Base-by-base conservation (phyloP, 2,113 vertebrate species). In the Nesogale talazaci region DNA sequence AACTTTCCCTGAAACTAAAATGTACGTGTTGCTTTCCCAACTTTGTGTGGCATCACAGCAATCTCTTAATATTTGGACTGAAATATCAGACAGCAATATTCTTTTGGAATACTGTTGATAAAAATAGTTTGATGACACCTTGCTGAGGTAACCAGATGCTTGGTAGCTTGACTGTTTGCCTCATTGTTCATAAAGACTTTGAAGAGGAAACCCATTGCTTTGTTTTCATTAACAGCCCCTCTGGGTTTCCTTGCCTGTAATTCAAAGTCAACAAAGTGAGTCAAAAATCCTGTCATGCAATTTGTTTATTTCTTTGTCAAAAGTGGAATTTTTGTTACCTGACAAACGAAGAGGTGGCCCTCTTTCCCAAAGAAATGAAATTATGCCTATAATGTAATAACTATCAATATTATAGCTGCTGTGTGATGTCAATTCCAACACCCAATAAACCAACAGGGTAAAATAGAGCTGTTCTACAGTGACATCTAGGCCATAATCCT, bases 1-100 rank as follows among this genome's bases (percentile, higher is more conserved):
- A 92, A 52, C 93, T 96, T 96, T 95, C 40, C 67, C 88, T 96
- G 79, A 89, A 77, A 83, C n/a, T 72, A 40, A 80, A 90, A 76
- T 63, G 7, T 85, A 34, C 20, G 9, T 88, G 20, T 14, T 8
- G 12, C 31, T 78, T 93, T 83, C 27, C 22, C 1, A 56, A 27
- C 22, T 80, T 72, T 34, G 27, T 5, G 14, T 27, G 69, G 29
- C n/a, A 63, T 69, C 19, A 0, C 31, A 61, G 23, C 20, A 77
- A 72, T 76, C 77, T 42, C 23, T 78, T 85, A 88, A 72, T 87
- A 91, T 85, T 94, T 91, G 75, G 69, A 40, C 46, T 94, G 36
- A 69, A 76, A 84, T 88, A 38, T 93, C 57, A 92, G 25, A 86
- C 23, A 85, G n/a, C 38, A 86, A 4, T 56, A 25, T 83, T 20